Evolutionary conservation across 2,113 vertebrate species (phyloP).

Genomic region (Gavia stellata): DNA sequence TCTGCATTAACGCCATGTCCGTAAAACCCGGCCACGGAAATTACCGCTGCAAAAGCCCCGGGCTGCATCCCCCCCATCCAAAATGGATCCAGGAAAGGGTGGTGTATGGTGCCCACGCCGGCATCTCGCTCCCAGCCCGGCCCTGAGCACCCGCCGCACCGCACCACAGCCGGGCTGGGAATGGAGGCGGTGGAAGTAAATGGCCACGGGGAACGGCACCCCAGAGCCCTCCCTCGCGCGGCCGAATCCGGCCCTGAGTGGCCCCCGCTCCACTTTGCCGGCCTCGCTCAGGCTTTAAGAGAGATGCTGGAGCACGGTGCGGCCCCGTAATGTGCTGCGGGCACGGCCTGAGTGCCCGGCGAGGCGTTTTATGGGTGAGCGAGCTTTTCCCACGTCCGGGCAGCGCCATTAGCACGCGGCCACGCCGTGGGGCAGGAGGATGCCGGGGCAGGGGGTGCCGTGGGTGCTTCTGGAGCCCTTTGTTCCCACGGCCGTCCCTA

Average conservation of each 20-base stretch:
- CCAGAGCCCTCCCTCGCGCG: background rate
- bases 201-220: background rate
- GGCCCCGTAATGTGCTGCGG: background rate
- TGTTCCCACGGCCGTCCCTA: rapidly evolving
- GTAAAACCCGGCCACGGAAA: rapidly evolving
- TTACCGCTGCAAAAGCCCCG: rapidly evolving
- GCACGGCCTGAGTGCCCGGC: background rate
- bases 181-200: background rate
- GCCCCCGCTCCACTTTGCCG: background rate
- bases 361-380: background rate
- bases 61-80: background rate
- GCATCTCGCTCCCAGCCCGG: background rate
- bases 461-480: rapidly evolving
- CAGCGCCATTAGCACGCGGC: background rate
- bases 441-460: background rate
- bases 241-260: background rate
- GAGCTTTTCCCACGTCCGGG: background rate
- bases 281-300: background rate
- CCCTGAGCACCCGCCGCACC: rapidly evolving
- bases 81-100: background rate
- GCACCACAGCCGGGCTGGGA: background rate
- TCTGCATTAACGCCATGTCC: rapidly evolving
- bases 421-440: rapidly evolving
- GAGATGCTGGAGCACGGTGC: background rate
- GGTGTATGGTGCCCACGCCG: rapidly evolving